Percentiles rank a stretch among this genome's conserved stretches.
Conservation (phyloP, 2,113 vertebrate genomes). For the Penelope pileata region DNA sequence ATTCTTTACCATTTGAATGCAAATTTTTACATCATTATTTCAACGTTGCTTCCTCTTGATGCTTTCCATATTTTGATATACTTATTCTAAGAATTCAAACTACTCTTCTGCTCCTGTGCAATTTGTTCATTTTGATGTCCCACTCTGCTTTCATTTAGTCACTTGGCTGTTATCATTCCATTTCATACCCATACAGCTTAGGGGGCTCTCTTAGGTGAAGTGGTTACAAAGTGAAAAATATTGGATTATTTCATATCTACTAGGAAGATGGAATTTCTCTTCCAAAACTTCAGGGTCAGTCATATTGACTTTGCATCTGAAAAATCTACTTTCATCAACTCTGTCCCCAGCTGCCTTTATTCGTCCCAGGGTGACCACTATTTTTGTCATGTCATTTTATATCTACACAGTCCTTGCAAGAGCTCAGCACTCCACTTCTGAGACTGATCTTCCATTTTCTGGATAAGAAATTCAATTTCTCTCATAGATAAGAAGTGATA, state of each 20-base stretch:
- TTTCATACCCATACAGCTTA: neutral
- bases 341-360: neutral
- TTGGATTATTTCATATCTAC: neutral
- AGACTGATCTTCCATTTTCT: conserved; percentile 26
- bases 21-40: neutral
- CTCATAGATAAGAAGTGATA: neutral
- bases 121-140: neutral
- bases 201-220: neutral
- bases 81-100: neutral
- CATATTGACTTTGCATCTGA: neutral
- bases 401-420: conserved; percentile 3
- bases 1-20: neutral
- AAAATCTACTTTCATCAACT: conserved; percentile 4
- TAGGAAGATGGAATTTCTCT: conserved; percentile 9
- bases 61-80: neutral
- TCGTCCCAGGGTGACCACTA: neutral
- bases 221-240: neutral
- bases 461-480: conserved; percentile 18
- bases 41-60: neutral
- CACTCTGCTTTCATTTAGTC: neutral
- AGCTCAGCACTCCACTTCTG: neutral
- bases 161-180: neutral
- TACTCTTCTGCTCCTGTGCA: neutral
- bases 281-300: neutral
- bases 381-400: conserved; percentile 18